Evolutionary conservation across 2,888 invertebrate species (phyloP), one percentile per base, ranked within the genome.

Genomic region (Fragum sueziense): DNA sequence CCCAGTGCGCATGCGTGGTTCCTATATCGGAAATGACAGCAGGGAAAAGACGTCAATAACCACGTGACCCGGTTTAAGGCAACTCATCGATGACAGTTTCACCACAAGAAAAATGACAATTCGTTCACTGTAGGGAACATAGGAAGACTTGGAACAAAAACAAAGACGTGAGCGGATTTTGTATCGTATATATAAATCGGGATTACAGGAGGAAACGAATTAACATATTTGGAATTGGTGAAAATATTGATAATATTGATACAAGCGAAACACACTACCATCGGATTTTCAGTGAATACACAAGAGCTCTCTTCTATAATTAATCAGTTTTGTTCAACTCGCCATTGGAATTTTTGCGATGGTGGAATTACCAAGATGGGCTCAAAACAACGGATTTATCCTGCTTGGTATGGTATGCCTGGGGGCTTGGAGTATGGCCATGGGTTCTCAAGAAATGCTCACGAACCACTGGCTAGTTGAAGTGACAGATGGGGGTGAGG

Each of bases 391-490:
- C 52, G 61, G 73, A 69, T n/a, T 84, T 70, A 70, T 84, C 29
- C 34, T 74, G 25, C 70, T 84, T 29, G 70, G 76, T 71, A 52
- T 80, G 31, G 79, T 73, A 17, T 80, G 80, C 62, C 59, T 83
- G 22, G 59, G 75, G 67, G 25, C 78, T 37, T 67, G 73, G 34
- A 57, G 75, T 27, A 37, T 59, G 52, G 76, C 78, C 33, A 69
- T 73, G 78, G 79, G 85, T 73, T 78, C 76, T 34, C 81, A 76
- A 72, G 91, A 97, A 93, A 96, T 99, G 90, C 97, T 98, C 95
- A 99, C 98, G 93, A 99, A 98, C 94, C 96, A 97, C 75, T 99
- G 99, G 95, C 95, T 97, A 93, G 98, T 99, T 90, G 95, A 96
- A 89, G 96, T 98, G 94, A 96, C 96, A 92, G 95, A 96, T 88